phyloP scores from a whole-genome alignment of 2,888 invertebrate genomes.

The Clunio marinus region DNA sequence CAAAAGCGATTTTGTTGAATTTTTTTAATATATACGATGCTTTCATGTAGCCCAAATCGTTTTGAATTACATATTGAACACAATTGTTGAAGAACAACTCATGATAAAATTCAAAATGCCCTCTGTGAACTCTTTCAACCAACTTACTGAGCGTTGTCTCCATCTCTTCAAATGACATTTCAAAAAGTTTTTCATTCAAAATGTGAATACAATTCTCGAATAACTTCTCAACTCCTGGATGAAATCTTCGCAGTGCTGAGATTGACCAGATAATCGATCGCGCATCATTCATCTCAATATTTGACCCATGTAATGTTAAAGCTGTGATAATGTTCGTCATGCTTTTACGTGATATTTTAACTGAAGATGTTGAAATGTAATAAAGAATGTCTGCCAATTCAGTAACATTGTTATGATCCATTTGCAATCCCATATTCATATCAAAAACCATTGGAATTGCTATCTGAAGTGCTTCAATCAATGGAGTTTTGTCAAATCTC shows the following conservation, averaged over 20 bases:
- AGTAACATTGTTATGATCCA: slow-evolving; percentile 55
- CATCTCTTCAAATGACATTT: slow-evolving; percentile 53
- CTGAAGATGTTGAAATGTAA: slow-evolving; percentile 52
- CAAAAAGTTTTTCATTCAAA: slow-evolving; percentile 51
- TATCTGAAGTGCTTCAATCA: slow-evolving; percentile 60
- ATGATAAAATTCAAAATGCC: slow-evolving; percentile 58
- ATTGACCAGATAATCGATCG: slow-evolving; percentile 49
- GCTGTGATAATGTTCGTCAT: slow-evolving; percentile 55
- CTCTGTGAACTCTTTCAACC: slow-evolving; percentile 51
- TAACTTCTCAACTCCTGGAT: slow-evolving; percentile 53
- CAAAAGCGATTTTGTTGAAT: slow-evolving; percentile 58
- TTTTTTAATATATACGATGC: slow-evolving; percentile 54
- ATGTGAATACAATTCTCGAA: slow-evolving; percentile 55
- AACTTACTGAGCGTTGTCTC: slow-evolving; percentile 54
- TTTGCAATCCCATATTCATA: slow-evolving; percentile 57
- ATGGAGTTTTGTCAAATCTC: slow-evolving; percentile 54
- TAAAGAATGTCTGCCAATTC: slow-evolving; percentile 56
- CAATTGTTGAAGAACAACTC: slow-evolving; percentile 58
- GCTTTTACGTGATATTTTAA: slow-evolving; percentile 53
- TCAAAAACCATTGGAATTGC: slow-evolving; percentile 67
- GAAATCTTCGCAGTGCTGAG: slow-evolving; percentile 51
- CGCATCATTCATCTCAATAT: slow-evolving; percentile 52
- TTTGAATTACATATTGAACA: slow-evolving; percentile 54
- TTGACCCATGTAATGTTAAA: slow-evolving; percentile 52
- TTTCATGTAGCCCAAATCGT: slow-evolving; percentile 54